phyloP scores from a whole-genome alignment of 2,113 vertebrate genomes.

The Spermophilus dauricus region DNA sequence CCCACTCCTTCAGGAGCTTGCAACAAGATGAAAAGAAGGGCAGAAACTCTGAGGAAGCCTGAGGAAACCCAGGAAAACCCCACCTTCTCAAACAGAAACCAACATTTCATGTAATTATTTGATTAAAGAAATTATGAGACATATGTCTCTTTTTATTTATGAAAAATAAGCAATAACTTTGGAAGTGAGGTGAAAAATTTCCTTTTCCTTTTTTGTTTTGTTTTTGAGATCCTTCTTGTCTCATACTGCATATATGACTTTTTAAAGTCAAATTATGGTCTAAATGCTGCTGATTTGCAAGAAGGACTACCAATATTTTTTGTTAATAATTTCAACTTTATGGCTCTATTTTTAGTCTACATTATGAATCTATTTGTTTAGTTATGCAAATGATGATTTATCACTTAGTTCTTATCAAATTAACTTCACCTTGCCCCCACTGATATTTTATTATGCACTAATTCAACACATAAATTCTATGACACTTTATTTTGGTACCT shows the following conservation, averaged over 20 bases:
- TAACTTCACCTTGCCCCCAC: conserved; percentile 37
- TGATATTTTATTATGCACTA: not conserved
- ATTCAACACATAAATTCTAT: conserved; percentile 6
- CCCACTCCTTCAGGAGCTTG: not conserved
- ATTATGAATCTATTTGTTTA: conserved; percentile 37
- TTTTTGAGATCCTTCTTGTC: conserved; percentile 11
- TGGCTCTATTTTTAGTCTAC: conserved; percentile 20
- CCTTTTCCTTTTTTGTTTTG: not conserved
- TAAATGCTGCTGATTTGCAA: not conserved
- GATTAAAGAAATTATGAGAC: not conserved
- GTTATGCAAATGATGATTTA: conserved; percentile 48
- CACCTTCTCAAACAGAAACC: not conserved
- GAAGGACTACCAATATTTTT: conserved; percentile 18
- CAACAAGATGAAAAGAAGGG: conserved; percentile 17
- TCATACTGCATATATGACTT: not conserved
- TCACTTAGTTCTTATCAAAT: conserved; percentile 51
- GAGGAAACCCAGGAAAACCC: no score
- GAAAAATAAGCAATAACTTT: not conserved
- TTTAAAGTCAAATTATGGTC: not conserved
- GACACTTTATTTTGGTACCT: not conserved
- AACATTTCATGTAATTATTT: not conserved
- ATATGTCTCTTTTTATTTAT: not conserved
- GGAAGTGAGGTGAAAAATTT: not conserved
- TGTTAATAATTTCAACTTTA: conserved; percentile 49
- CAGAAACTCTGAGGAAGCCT: not conserved